Percentiles rank a stretch among this genome's conserved stretches.
These are phyloP conservation scores for Zaprionus vittiger DNA, from an alignment of 1,140 invertebrate genomes.

Conservation along the genomic window DNA sequence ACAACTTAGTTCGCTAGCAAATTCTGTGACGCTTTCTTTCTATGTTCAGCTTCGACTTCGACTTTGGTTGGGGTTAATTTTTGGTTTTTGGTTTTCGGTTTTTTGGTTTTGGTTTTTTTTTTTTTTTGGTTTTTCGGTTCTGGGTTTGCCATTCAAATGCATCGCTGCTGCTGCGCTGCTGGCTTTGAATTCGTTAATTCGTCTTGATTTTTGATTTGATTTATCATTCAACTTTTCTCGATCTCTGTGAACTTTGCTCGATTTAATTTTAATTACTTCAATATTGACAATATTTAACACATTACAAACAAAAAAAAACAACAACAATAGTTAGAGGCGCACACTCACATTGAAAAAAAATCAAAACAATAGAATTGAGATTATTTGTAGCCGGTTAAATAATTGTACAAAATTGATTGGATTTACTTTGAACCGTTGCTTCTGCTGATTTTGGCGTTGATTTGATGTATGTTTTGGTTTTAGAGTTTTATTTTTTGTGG, in stretches of 20 bases:
- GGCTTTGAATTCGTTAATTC: conserved; percentile 5
- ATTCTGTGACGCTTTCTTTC: conserved; percentile 63
- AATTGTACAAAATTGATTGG: conserved; percentile 9
- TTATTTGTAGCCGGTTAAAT: not conserved
- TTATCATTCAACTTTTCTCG: conserved; percentile 4
- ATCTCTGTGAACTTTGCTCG: not conserved
- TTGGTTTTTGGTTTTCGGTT: conserved; percentile 19
- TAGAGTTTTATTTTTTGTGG: conserved; percentile 17
- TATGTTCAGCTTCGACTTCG: conserved; percentile 37
- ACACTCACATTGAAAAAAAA: conserved; percentile 60
- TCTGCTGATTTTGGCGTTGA: conserved; percentile 2
- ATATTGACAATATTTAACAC: not conserved
- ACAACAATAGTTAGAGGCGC: conserved; percentile 2
- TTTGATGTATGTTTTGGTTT: conserved; percentile 20
- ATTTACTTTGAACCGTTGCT: not conserved
- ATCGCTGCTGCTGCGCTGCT: conserved; percentile 5
- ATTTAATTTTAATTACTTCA: not conserved
- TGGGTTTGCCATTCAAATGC: conserved; percentile 15
- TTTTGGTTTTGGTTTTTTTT: not conserved
- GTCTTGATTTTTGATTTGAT: conserved; percentile 10
- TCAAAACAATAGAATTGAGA: conserved; percentile 34
- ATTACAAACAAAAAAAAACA: conserved; percentile 22
- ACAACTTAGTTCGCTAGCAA: conserved; percentile 39
- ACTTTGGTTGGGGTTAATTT: conserved; percentile 25
- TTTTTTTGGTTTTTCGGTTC: conserved; percentile 1